These are phyloP conservation scores for Cololabis saira DNA, from an alignment of 2,113 vertebrate species.

Conservation along the genomic window DNA sequence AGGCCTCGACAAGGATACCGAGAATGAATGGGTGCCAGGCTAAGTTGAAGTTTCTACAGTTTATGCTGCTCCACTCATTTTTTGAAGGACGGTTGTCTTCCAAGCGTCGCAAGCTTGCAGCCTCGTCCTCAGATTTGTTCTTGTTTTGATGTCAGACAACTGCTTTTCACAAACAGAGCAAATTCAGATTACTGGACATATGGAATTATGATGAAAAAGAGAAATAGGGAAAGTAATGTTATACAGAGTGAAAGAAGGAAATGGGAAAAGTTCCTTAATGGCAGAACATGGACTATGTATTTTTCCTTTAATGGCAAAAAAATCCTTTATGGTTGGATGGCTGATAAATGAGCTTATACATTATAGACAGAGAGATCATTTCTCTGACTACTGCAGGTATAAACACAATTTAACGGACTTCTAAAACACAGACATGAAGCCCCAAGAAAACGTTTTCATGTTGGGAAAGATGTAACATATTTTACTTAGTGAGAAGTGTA, in stretches of 20 bases:
- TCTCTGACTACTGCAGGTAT: too few species aligned
- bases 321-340: slow-evolving; percentile 37
- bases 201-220: neutral
- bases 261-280: neutral
- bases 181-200: neutral
- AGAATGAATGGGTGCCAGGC: neutral
- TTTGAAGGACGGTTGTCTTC: neutral
- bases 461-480: too few species aligned
- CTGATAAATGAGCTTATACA: slow-evolving; percentile 47
- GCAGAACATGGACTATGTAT: slow-evolving; percentile 24
- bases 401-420: too few species aligned
- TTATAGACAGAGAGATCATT: slow-evolving; percentile 29
- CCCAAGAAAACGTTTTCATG: too few species aligned
- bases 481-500: too few species aligned
- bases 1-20: neutral
- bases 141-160: neutral
- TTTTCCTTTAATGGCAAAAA: slow-evolving; percentile 39
- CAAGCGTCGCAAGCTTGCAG: neutral
- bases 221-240: slow-evolving; percentile 7
- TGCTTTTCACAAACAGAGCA: too few species aligned
- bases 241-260: slow-evolving; percentile 7
- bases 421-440: too few species aligned
- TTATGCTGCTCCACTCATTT: slow-evolving; percentile 4
- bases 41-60: neutral
- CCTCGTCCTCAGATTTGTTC: neutral